Conservation (phyloP, 2,113 vertebrate genomes). For the Anhinga anhinga region DNA sequence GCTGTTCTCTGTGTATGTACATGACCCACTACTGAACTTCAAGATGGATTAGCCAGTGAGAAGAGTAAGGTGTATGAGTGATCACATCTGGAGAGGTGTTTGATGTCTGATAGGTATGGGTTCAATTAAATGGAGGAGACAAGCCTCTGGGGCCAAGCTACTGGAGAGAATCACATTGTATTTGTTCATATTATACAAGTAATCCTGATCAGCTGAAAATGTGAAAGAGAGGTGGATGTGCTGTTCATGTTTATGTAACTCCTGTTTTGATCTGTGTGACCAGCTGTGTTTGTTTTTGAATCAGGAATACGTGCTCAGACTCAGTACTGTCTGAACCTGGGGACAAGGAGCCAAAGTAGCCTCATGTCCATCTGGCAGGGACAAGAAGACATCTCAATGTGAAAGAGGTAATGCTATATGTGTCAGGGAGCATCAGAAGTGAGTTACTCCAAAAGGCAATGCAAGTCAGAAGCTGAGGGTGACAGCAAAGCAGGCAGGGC, state of each 20-base stretch:
- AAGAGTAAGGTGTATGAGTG: background rate
- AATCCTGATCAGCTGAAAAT: background rate
- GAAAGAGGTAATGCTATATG: background rate
- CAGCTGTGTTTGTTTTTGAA: slow-evolving; percentile 1
- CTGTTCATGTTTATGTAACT: background rate
- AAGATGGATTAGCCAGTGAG: background rate
- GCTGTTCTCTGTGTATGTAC: background rate
- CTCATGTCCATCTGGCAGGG: background rate
- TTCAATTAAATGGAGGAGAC: background rate
- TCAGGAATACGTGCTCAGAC: background rate
- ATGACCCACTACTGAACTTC: background rate
- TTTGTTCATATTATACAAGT: background rate
- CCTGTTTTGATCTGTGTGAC: background rate
- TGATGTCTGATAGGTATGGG: rapidly evolving
- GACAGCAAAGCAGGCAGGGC: background rate
- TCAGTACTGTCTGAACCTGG: background rate
- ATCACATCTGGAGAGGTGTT: background rate
- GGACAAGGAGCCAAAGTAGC: background rate
- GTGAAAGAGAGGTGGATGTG: background rate
- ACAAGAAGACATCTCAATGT: background rate
- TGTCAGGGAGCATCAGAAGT: background rate
- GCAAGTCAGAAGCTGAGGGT: background rate
- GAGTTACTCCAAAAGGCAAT: background rate
- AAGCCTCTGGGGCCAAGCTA: background rate
- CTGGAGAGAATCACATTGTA: background rate